These are phyloP conservation scores for Sebastes vulpes DNA, from an alignment of 2,797 vertebrate genomes.

Conservation along the genomic window DNA sequence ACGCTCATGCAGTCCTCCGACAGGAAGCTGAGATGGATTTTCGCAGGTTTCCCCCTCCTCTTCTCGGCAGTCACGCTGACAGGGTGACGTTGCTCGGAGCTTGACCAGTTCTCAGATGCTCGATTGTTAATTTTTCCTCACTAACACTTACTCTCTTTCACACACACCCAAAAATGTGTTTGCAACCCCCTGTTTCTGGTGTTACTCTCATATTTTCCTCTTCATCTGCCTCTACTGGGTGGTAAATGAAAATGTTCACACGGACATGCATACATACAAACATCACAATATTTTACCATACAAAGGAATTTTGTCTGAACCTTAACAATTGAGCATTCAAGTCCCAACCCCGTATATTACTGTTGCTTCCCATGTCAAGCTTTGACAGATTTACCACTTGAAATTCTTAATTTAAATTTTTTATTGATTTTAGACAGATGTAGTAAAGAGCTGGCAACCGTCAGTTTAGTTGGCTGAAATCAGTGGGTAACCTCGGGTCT, in stretches of 20 bases:
- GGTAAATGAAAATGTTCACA: not conserved
- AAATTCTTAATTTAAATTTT: no score
- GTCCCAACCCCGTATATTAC: not conserved
- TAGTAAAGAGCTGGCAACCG: not conserved
- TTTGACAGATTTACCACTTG: not conserved
- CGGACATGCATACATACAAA: not conserved
- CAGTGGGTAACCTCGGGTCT: no score
- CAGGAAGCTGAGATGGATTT: not conserved
- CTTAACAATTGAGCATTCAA: not conserved
- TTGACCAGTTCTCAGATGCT: constrained; percentile 16
- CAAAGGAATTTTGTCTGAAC: not conserved
- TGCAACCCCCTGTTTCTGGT: constrained; percentile 4
- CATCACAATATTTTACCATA: not conserved
- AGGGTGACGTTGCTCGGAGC: not conserved
- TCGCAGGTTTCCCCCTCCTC: not conserved
- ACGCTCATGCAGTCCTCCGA: not conserved
- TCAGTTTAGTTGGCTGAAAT: not conserved
- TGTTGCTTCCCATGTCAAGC: not conserved
- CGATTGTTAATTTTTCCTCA: constrained; percentile 7
- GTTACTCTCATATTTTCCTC: constrained; percentile 14
- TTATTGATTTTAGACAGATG: not conserved
- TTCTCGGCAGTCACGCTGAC: not conserved
- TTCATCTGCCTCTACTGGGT: not conserved
- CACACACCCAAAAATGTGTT: constrained; percentile 1
- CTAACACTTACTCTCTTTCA: not conserved